Conservation (phyloP, 64 coral and sea anemone species). For the Orbicella faveolata region DNA sequence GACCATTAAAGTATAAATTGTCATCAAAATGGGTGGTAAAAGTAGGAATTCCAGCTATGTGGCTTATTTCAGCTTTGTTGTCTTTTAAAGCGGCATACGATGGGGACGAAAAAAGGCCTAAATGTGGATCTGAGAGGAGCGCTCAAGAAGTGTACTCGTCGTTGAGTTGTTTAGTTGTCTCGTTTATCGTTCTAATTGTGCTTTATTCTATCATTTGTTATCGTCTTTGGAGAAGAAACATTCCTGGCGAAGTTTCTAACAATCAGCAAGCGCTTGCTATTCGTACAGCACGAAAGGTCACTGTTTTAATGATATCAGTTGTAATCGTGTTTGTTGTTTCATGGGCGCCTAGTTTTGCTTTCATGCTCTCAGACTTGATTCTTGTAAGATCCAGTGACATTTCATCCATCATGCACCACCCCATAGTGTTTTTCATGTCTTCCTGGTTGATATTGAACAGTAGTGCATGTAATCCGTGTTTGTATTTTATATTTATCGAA, state of each 20-base stretch:
- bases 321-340: slow-evolving; percentile 8
- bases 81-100: neutral
- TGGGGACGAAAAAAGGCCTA: neutral
- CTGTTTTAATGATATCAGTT: slow-evolving; percentile 22
- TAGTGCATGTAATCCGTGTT: neutral
- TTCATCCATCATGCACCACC: neutral
- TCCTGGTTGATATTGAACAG: neutral
- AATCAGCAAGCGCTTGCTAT: neutral
- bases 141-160: neutral
- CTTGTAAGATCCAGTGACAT: neutral
- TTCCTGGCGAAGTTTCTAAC: slow-evolving; percentile 22
- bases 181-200: neutral
- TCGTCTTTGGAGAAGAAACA: slow-evolving; percentile 26
- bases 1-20: neutral
- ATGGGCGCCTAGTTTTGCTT: neutral
- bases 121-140: neutral
- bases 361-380: neutral
- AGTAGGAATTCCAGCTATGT: neutral
- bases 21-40: slow-evolving; percentile 11
- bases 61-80: neutral
- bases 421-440: neutral
- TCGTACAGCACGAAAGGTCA: slow-evolving; percentile 30
- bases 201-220: slow-evolving; percentile 25
- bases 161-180: neutral
- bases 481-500: slow-evolving; percentile 25